Conservation (phyloP, 2,888 invertebrate species). For the Callyntrura sp. region DNA sequence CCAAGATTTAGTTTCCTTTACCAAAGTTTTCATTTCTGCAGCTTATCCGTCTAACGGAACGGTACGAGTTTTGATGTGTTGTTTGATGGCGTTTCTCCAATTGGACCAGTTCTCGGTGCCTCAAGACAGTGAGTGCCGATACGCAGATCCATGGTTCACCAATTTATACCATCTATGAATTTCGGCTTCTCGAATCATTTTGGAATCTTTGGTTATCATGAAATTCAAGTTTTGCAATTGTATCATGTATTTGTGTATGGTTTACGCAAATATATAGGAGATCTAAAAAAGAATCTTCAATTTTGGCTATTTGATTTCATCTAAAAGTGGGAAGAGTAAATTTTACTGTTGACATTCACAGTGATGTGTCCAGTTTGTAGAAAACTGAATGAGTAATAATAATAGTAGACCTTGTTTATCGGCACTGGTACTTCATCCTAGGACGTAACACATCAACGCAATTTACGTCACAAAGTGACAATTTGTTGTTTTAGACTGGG, state of each 20-base stretch:
- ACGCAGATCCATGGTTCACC: too few species aligned
- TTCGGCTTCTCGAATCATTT: too few species aligned
- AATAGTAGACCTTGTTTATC: too few species aligned
- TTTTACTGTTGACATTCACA: neutral
- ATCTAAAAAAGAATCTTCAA: neutral
- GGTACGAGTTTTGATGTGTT: neutral
- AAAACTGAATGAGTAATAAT: neutral
- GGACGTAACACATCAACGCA: neutral
- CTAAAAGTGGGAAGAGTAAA: neutral
- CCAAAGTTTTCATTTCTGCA: neutral
- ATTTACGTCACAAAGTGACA: slow-evolving; percentile 2
- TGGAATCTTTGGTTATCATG: too few species aligned
- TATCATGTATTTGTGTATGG: neutral
- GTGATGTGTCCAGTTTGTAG: neutral
- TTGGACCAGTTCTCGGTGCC: too few species aligned
- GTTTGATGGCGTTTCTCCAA: too few species aligned
- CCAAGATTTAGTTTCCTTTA: neutral
- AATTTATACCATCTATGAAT: too few species aligned
- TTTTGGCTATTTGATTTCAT: neutral
- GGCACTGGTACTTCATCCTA: too few species aligned
- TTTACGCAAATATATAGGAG: neutral
- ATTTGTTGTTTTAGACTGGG: neutral
- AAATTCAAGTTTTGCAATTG: too few species aligned
- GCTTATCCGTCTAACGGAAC: neutral
- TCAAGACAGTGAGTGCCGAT: too few species aligned